Evolutionary conservation across 1,140 invertebrate genomes (phyloP), one percentile per base, ranked within the genome.

Genomic region (Dendrolimus punctatus): DNA sequence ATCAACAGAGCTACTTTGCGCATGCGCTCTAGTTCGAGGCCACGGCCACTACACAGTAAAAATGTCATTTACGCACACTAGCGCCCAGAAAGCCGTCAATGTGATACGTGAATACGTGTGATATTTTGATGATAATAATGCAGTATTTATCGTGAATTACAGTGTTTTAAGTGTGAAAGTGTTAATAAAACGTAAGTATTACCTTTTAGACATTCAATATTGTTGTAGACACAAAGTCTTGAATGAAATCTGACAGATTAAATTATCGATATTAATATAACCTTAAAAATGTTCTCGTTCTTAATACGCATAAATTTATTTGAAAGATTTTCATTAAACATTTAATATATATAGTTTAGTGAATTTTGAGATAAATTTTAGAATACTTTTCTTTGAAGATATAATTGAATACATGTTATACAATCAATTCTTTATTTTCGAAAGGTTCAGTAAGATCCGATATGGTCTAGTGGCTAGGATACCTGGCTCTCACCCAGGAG

Each of bases 1-100:
- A 71, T 60, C 80, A 53, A 68, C 67, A 8, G 46, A 40, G 52
- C 9, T 46, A 47, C 40, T 55, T 48, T 58, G 65, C 78, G 76
- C 79, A 82, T 82, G 80, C 80, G 77, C 67, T 68, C 45, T 64
- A 9, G 51, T 68, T 73, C 62, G 71, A 75, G 76, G 76, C 76
- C 76, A 80, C 63, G 71, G 76, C 68, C 71, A 77, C 65, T 64
- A 71, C 62, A 74, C 63, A 70, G 57, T 68, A 57, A 73, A 45
- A 73, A 45, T 62, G 51, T 42, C 51, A 47, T 54, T 62, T 57
- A 75, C 72, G 53, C 75, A 80, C 75, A 78, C 76, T 61, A 52
- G 55, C 49, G 55, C 40, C 42, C 44, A 53, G 49, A 64, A 57
- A 60, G 49, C 60, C 67, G 49, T 58, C 57, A 52, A 63, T 70